phyloP scores from a whole-genome alignment of 2,113 vertebrate genomes.

The Dendropsophus ebraccatus region DNA sequence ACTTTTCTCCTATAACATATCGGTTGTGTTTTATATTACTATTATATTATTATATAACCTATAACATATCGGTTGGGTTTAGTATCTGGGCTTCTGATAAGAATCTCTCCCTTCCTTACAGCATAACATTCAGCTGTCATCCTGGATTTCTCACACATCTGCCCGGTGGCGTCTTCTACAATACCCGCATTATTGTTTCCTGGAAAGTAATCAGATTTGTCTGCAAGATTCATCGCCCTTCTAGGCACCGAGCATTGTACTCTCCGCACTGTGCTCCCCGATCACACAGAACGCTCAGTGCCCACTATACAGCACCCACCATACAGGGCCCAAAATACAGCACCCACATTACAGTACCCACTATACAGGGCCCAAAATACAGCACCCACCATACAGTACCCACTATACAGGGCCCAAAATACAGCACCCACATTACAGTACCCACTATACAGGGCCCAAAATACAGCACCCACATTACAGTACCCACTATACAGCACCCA shows the following conservation, averaged over 20 bases:
- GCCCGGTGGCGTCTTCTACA: background rate
- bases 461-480: no score
- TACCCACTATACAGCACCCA: no score
- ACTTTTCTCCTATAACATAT: no score
- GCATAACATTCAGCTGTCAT: background rate
- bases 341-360: no score
- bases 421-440: no score
- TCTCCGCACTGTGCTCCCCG: background rate
- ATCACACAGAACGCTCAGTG: slow-evolving; percentile 6
- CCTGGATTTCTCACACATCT: background rate
- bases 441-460: no score
- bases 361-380: no score
- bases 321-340: no score
- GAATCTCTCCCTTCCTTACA: background rate
- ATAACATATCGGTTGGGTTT: background rate
- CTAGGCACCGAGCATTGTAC: background rate
- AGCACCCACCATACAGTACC: no score
- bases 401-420: no score
- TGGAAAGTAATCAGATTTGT: slow-evolving; percentile 34
- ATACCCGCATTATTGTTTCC: background rate
- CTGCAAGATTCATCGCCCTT: slow-evolving; percentile 4
- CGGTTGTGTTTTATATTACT: no score
- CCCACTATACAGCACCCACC: background rate
- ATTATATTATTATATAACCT: no score
- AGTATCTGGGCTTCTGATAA: background rate